A percentile compares a stretch with the other conserved stretches of the same genome.
These are phyloP conservation scores for Lepidurus apus DNA, from an alignment of 1,140 invertebrate genomes.

Conservation along the genomic window DNA sequence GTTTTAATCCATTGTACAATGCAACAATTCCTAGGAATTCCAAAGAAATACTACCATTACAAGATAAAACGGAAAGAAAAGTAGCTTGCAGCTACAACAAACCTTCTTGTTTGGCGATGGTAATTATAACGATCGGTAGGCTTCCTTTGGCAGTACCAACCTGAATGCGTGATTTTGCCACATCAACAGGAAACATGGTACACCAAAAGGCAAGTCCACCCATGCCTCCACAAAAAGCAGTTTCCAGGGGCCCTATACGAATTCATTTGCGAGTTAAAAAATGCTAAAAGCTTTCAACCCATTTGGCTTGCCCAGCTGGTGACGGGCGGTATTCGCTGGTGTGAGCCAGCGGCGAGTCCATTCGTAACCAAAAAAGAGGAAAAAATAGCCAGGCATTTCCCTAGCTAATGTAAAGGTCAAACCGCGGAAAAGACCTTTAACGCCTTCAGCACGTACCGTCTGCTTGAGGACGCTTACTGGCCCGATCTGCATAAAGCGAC, in stretches of 20 bases:
- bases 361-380: constrained; percentile 33
- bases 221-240: constrained; percentile 30
- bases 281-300: neutral
- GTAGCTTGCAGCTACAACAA: neutral
- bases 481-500: constrained; percentile 14
- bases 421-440: constrained; percentile 29
- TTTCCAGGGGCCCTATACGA: constrained; percentile 24
- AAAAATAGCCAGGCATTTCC: constrained; percentile 33
- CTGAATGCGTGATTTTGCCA: constrained; percentile 31
- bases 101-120: constrained; percentile 32
- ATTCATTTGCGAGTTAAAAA: neutral
- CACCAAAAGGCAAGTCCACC: constrained; percentile 32
- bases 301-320: constrained; percentile 21
- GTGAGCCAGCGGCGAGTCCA: constrained; percentile 23
- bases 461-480: constrained; percentile 18
- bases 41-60: neutral
- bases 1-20: constrained; percentile 32
- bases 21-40: constrained; percentile 25
- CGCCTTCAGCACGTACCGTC: constrained; percentile 25
- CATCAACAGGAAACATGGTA: constrained; percentile 33
- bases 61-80: neutral
- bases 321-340: constrained; percentile 8
- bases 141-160: constrained; percentile 26
- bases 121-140: constrained; percentile 23
- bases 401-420: constrained; percentile 31